A percentile compares a stretch with the other conserved stretches of the same genome.
Conservation (phyloP, 1,140 invertebrate genomes). For the Onthophagus taurus region DNA sequence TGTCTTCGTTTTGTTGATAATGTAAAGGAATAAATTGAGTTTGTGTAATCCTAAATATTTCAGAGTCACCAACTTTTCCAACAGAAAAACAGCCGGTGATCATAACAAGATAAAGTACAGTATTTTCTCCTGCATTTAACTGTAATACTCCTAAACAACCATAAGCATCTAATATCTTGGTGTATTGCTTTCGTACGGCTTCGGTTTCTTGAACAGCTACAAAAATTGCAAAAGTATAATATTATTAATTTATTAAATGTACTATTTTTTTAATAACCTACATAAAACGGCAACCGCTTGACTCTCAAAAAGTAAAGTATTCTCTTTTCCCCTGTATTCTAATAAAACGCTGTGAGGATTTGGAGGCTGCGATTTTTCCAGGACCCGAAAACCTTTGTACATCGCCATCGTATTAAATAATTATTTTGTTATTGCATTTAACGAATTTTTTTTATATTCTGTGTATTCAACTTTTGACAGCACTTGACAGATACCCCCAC, state of each 20-base stretch:
- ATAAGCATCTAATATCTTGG: slow-evolving; percentile 84
- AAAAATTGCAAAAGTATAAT: slow-evolving; percentile 10
- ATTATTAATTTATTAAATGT: not conserved
- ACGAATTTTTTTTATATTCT: too few species aligned
- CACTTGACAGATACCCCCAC: too few species aligned
- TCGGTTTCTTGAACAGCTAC: slow-evolving; percentile 72
- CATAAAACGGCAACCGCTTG: slow-evolving; percentile 76
- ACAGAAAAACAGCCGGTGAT: slow-evolving; percentile 92
- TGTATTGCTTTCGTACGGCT: slow-evolving; percentile 77
- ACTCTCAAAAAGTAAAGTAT: slow-evolving; percentile 83
- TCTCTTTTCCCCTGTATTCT: slow-evolving; percentile 77
- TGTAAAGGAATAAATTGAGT: slow-evolving; percentile 81
- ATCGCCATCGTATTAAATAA: slow-evolving; percentile 62
- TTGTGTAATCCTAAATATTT: slow-evolving; percentile 90
- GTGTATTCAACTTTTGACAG: too few species aligned
- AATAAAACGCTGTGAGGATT: slow-evolving; percentile 84
- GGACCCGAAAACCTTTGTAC: slow-evolving; percentile 84
- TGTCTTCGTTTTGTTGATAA: slow-evolving; percentile 68
- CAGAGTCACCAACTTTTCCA: slow-evolving; percentile 86
- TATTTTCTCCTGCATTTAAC: slow-evolving; percentile 73
- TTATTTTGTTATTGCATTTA: too few species aligned
- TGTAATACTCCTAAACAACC: slow-evolving; percentile 86
- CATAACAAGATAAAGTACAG: slow-evolving; percentile 77
- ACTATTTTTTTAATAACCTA: slow-evolving; percentile 40
- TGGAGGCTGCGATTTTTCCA: slow-evolving; percentile 75